Evolutionary conservation across 2,888 invertebrate genomes (phyloP), one percentile per base, ranked within the genome.

Genomic region (Drosophila histrio): DNA sequence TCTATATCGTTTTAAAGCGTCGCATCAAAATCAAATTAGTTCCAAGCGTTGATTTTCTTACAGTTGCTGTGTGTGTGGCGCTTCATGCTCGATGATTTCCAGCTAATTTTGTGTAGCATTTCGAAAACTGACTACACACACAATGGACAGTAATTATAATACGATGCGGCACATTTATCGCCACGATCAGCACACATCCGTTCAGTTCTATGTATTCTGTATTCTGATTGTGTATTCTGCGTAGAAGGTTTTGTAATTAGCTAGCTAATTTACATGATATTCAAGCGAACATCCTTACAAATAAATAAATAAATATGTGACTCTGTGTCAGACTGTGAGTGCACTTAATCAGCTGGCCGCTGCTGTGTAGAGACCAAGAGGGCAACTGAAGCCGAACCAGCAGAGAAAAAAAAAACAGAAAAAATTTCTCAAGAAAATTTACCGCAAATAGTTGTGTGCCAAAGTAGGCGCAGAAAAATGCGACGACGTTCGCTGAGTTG

Each of bases 21-120:
- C 82, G 76, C 83, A 84, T 84, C 87, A 84, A 84, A 87, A 84
- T 81, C 83, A 82, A 84, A 84, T 84, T 84, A 84, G 83, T 84
- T 87, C 83, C 83, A 71, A 85, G 82, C 85, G 79, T 54, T 84
- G 83, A 79, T 79, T 87, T 84, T 87, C 85, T 78, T 80, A 50
- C 46, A 52, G 46, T 32, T 36, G 64, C 24, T 52, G 49, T 43
- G 21, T 73, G 39, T 75, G 65, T 72, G 77, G 77, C 79, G 70
- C 83, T 84, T 84, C 83, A 84, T 84, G 83, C 87, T 85, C 71
- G 73, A 44, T 84, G 83, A 68, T 84, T 84, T 84, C 85, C 53
- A 87, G 87, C 87, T 84, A 85, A 84, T 84, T 85, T 79, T 60
- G 80, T 52, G 15, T 61, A 57, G 61, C 54, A 59, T 65, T 72